Evolutionary conservation across 37 sponge, comb jelly and placozoan species (phyloP).

Genomic region (Mnemiopsis leidyi): DNA sequence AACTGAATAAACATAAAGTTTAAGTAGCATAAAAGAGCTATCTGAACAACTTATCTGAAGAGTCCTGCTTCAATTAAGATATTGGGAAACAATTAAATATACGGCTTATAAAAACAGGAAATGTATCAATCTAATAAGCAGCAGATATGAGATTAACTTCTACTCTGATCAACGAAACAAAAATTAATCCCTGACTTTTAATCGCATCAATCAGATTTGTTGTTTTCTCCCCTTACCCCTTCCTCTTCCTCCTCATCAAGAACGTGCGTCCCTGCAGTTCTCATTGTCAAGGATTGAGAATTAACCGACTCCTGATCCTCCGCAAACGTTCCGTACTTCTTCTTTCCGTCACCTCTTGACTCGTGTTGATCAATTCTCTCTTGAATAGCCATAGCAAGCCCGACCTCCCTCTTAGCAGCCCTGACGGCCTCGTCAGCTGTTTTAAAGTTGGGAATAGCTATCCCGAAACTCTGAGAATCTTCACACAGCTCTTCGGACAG

Average conservation of each 20-base stretch:
- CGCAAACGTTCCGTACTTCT: background rate
- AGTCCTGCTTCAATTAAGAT: too few species aligned
- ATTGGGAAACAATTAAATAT: too few species aligned
- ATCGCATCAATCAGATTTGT: too few species aligned
- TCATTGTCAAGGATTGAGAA: background rate
- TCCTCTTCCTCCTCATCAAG: background rate
- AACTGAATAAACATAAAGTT: too few species aligned
- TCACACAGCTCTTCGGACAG: constrained; percentile 8
- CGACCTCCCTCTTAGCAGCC: constrained; percentile 16
- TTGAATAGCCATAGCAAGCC: background rate
- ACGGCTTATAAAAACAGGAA: too few species aligned
- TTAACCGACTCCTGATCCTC: background rate
- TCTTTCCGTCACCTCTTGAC: background rate
- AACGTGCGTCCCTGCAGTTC: background rate
- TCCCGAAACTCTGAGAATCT: background rate
- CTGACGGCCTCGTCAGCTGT: background rate
- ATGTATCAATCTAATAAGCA: too few species aligned
- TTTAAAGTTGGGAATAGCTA: background rate
- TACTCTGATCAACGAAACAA: too few species aligned
- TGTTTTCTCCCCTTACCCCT: too few species aligned
- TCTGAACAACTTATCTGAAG: too few species aligned
- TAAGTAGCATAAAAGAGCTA: too few species aligned
- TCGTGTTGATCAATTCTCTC: background rate
- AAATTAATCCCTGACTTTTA: too few species aligned
- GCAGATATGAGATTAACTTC: too few species aligned